Conservation (phyloP, 2,113 vertebrate species). For the Ciconia stormi region DNA sequence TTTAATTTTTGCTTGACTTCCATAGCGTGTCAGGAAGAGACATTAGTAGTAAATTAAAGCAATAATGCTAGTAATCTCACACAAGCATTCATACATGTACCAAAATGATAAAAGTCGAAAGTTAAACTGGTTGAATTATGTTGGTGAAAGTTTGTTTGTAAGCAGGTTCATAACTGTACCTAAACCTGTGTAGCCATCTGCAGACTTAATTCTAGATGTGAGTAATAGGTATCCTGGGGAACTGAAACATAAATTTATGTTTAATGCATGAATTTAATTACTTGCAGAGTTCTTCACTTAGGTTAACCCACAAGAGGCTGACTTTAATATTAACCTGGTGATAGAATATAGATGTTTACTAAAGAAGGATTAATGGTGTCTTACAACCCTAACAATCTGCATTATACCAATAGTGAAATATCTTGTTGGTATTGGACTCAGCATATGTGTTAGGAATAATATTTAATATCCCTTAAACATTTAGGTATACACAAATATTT, state of each 20-base stretch:
- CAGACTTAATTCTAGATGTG: neutral
- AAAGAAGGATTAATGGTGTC: neutral
- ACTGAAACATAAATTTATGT: neutral
- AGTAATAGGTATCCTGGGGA: neutral
- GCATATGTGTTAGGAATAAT: neutral
- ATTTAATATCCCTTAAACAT: neutral
- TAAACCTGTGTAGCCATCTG: neutral
- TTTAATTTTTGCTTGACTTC: neutral
- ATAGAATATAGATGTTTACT: neutral
- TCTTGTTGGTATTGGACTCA: neutral
- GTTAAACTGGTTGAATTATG: neutral
- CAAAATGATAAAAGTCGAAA: neutral
- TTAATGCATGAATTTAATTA: neutral
- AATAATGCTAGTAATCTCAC: neutral
- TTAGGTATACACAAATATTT: neutral
- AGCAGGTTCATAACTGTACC: neutral
- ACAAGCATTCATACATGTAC: neutral
- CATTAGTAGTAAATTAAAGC: neutral
- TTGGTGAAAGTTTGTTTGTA: neutral
- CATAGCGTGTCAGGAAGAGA: neutral
- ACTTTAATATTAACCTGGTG: neutral
- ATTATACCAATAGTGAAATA: neutral
- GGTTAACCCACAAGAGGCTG: neutral
- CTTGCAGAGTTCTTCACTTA: neutral
- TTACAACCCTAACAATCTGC: neutral